phyloP scores from a whole-genome alignment of 2,888 invertebrate species.

The Agonopterix alstromeriana region DNA sequence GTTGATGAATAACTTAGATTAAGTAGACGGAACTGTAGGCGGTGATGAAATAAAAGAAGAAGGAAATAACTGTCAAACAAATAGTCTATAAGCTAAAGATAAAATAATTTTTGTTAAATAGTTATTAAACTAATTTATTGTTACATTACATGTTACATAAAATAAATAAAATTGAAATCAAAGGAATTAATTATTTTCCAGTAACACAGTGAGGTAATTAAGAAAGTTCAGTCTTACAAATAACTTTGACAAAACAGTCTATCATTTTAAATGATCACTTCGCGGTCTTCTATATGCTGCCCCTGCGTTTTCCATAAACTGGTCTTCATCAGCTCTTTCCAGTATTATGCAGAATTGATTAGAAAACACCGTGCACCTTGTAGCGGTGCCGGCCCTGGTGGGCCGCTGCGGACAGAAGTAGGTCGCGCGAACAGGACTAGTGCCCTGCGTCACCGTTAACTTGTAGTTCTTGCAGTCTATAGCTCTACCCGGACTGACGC shows the following conservation, averaged over 20 bases:
- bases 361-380: slow-evolving; percentile 63
- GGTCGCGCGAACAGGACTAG: slow-evolving; percentile 41
- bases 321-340: slow-evolving; percentile 51
- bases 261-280: slow-evolving; percentile 5
- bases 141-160: neutral
- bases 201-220: neutral
- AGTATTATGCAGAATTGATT: slow-evolving; percentile 62
- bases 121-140: neutral
- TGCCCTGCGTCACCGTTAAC: slow-evolving; percentile 52
- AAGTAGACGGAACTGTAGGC: neutral
- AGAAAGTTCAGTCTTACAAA: neutral
- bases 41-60: no score
- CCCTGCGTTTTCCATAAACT: slow-evolving; percentile 40
- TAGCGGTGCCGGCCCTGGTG: slow-evolving; percentile 34
- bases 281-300: slow-evolving; percentile 49
- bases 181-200: neutral
- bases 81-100: neutral
- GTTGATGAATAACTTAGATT: slow-evolving; percentile 13
- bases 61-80: no score
- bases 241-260: neutral
- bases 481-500: slow-evolving; percentile 22
- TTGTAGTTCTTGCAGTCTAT: slow-evolving; percentile 68
- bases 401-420: slow-evolving; percentile 62
- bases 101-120: neutral
- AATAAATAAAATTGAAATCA: slow-evolving; percentile 2